phyloP scores from a whole-genome alignment of 2,888 invertebrate species.

The Macropis europaea region DNA sequence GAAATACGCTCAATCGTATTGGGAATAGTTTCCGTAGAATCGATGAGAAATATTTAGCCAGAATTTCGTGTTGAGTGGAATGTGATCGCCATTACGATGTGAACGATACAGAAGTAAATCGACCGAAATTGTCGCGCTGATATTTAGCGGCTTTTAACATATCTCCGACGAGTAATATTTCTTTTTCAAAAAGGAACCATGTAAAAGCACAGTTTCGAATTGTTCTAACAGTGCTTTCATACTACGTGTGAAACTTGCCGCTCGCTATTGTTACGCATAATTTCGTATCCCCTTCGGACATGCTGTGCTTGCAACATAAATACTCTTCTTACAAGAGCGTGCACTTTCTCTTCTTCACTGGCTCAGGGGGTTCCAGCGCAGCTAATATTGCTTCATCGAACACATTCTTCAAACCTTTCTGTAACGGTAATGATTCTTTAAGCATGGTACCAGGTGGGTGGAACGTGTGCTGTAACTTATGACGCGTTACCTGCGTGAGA shows the following conservation, averaged over 20 bases:
- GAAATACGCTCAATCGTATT: conserved; percentile 4
- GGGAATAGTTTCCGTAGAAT: conserved; percentile 1
- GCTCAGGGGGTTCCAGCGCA: conserved; percentile 98
- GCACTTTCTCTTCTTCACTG: conserved; percentile 94
- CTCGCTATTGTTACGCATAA: conserved; percentile 39
- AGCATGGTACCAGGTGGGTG: too few species aligned
- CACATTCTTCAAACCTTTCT: conserved; percentile 99
- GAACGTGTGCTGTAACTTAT: accelerated
- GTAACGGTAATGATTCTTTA: conserved; percentile 52
- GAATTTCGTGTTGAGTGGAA: conserved; percentile 46
- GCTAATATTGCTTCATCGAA: conserved; percentile 99
- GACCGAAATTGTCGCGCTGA: conserved; percentile 45
- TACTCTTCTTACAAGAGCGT: conserved; percentile 84
- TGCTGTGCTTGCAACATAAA: conserved; percentile 40
- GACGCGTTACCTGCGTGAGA: conserved; percentile 90
- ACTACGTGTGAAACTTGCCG: conserved; percentile 50
- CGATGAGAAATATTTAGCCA: conserved; percentile 7
- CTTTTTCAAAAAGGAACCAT: conserved; percentile 25
- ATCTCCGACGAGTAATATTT: conserved; percentile 20
- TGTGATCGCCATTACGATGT: conserved; percentile 32
- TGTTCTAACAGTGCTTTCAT: conserved; percentile 48
- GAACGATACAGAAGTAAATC: conserved; percentile 18
- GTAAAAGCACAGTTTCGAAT: conserved; percentile 31
- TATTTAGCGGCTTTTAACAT: conserved; percentile 42
- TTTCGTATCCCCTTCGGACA: conserved; percentile 36